Evolutionary conservation across 2,113 vertebrate species (phyloP).

Genomic region (Phaethornis superciliosus): DNA sequence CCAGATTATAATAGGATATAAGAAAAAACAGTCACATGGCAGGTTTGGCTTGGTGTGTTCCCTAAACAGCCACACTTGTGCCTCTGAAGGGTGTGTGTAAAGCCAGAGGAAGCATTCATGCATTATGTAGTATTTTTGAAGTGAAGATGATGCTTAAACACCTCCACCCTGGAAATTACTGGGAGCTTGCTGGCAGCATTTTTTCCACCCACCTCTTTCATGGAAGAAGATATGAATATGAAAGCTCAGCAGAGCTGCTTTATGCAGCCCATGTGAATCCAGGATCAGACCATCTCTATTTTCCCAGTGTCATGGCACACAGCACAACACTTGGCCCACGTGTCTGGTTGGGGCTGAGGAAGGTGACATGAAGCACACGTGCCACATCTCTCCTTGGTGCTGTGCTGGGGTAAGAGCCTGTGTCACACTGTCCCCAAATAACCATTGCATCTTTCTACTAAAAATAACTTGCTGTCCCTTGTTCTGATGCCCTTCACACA

Average conservation of each 20-base stretch:
- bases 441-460: neutral
- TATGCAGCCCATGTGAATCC: neutral
- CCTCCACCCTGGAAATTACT: conserved; percentile 46
- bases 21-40: neutral
- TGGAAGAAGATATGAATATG: neutral
- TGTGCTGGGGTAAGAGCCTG: neutral
- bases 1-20: neutral
- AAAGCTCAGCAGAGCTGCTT: neutral
- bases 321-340: neutral
- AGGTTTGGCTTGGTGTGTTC: neutral
- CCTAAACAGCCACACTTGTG: neutral
- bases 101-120: conserved; percentile 43
- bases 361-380: neutral
- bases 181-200: conserved; percentile 1
- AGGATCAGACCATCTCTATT: neutral
- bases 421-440: neutral
- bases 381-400: neutral
- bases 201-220: conserved; percentile 39
- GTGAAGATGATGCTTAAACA: conserved; percentile 53
- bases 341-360: neutral
- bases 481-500: neutral
- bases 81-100: conserved; percentile 2
- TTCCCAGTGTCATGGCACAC: neutral
- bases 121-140: conserved; percentile 53
- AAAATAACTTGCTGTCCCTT: neutral